These are phyloP conservation scores for Epizoanthus scotinus DNA, from an alignment of 92 coral and sea anemone genomes.

Conservation along the genomic window DNA sequence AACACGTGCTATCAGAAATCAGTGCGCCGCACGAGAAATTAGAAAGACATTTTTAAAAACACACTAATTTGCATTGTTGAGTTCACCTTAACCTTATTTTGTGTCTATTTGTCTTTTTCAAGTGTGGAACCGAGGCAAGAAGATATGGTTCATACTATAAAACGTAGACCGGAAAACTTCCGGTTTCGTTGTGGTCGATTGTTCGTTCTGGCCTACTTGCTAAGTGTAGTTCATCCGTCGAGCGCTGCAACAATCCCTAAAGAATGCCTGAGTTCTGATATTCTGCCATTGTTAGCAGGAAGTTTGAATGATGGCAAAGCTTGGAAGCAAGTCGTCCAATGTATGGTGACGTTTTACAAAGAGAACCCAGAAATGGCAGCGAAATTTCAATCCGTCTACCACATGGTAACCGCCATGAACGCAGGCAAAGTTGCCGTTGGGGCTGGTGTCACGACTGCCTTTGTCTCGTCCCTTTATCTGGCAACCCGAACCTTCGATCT, in stretches of 20 bases:
- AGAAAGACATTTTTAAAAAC: no score
- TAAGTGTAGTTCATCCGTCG: background rate
- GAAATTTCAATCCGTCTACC: background rate
- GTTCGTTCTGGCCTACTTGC: background rate
- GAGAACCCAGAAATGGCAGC: conserved; percentile 15
- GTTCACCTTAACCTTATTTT: no score
- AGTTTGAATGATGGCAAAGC: background rate
- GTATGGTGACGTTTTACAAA: background rate
- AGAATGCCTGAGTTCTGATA: background rate
- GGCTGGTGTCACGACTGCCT: background rate
- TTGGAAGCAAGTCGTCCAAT: background rate
- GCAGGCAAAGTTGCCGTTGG: conserved; percentile 4
- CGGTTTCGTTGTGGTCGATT: background rate
- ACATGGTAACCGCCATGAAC: background rate
- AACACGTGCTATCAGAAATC: no score
- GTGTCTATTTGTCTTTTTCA: no score
- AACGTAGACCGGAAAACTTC: no score
- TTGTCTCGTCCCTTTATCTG: conserved; percentile 6
- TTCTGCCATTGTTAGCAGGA: background rate
- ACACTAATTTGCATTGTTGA: no score
- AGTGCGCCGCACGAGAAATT: no score
- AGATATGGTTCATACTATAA: no score
- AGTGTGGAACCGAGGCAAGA: no score
- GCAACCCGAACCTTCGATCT: conserved; percentile 11
- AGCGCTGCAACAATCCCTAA: background rate